These are phyloP conservation scores for Brenthis ino DNA, from an alignment of 2,888 invertebrate species.

Conservation along the genomic window DNA sequence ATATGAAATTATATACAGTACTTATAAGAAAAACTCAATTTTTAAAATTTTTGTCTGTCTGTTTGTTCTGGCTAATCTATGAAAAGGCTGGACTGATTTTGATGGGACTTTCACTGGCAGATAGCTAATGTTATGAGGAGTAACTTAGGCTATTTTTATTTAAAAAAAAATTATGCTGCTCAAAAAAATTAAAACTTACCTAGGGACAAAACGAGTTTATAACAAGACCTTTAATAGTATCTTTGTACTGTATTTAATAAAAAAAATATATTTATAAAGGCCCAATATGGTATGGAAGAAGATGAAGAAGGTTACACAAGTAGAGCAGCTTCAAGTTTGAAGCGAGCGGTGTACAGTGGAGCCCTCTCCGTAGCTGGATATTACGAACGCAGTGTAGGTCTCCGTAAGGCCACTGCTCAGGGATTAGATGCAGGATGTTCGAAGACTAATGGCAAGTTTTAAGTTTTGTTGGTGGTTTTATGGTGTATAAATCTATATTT, in stretches of 20 bases:
- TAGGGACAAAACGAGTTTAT: too few relatives aligned
- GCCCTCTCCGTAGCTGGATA: slow-evolving; percentile 92
- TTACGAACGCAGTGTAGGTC: slow-evolving; percentile 90
- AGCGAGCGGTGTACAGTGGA: slow-evolving; percentile 92
- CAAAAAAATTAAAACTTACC: too few relatives aligned
- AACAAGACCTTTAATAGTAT: too few relatives aligned
- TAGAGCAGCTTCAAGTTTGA: slow-evolving; percentile 90
- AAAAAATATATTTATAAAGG: slow-evolving; percentile 64
- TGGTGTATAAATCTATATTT: background rate
- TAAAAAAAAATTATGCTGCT: too few relatives aligned
- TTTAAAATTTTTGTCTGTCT: too few relatives aligned
- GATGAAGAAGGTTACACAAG: slow-evolving; percentile 88
- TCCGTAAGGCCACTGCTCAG: slow-evolving; percentile 88
- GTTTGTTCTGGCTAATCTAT: too few relatives aligned
- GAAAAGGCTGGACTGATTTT: too few relatives aligned
- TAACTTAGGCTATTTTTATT: too few relatives aligned
- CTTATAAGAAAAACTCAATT: too few relatives aligned
- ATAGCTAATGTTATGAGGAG: too few relatives aligned
- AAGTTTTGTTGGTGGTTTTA: background rate
- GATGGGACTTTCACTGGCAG: too few relatives aligned
- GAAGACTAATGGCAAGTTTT: slow-evolving; percentile 86
- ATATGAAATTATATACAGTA: too few relatives aligned
- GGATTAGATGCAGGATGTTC: slow-evolving; percentile 93
- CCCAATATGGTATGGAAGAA: slow-evolving; percentile 95
- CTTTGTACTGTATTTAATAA: background rate